Percentiles rank a stretch among this genome's conserved stretches.
Conservation (phyloP, 1,140 invertebrate genomes). For the Camponotus floridanus region DNA sequence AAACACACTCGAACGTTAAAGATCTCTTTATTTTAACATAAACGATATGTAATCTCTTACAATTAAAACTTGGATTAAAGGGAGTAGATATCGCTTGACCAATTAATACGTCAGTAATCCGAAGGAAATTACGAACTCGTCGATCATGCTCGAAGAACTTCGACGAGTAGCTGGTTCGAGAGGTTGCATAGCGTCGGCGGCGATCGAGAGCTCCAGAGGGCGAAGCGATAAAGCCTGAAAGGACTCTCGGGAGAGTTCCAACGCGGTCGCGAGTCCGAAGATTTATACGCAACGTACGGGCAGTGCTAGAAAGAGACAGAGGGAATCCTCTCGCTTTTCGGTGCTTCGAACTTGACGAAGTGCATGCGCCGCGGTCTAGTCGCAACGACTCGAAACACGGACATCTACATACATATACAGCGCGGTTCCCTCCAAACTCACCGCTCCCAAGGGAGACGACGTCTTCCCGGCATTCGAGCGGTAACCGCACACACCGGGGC, state of each 20-base stretch:
- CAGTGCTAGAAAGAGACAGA: conserved; percentile 4
- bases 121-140: conserved; percentile 32
- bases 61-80: not conserved
- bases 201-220: conserved; percentile 44
- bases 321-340: conserved; percentile 51
- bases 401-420: conserved; percentile 34
- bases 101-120: conserved; percentile 31
- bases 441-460: conserved; percentile 25
- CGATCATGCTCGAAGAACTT: conserved; percentile 46
- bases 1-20: not conserved
- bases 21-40: not conserved
- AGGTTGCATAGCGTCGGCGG: not conserved
- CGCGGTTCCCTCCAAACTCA: conserved; percentile 55
- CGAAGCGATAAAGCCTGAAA: conserved; percentile 56
- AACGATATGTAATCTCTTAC: not conserved
- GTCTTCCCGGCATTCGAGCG: conserved; percentile 59
- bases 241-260: conserved; percentile 49
- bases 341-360: conserved; percentile 48
- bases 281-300: conserved; percentile 29
- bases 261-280: conserved; percentile 15
- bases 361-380: conserved; percentile 43
- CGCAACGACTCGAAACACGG: conserved; percentile 59
- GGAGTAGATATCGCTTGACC: not conserved
- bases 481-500: conserved; percentile 37
- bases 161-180: conserved; percentile 8